phyloP scores from a whole-genome alignment of 2,113 vertebrate species.

The Falcunculus frontatus region DNA sequence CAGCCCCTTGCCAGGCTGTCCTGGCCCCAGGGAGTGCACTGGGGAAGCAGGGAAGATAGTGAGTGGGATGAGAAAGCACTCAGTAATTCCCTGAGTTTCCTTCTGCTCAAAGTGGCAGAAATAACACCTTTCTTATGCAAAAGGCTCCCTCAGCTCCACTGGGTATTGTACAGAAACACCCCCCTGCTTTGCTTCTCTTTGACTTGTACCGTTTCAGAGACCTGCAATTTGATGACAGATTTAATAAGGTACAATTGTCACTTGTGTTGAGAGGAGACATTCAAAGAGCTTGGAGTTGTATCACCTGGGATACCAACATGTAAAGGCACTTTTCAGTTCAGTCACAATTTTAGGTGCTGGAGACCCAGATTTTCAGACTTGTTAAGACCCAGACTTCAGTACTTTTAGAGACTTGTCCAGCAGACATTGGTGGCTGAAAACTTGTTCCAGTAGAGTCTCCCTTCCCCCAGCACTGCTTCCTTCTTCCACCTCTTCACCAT shows the following conservation, averaged over 20 bases:
- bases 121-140: neutral
- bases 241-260: slow-evolving; percentile 35
- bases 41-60: neutral
- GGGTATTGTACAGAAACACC: neutral
- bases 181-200: neutral
- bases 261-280: slow-evolving; percentile 7
- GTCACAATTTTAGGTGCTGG: neutral
- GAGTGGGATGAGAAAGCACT: slow-evolving; percentile 1
- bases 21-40: neutral
- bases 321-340: neutral
- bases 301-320: slow-evolving; percentile 1
- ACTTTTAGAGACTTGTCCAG: neutral
- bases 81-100: neutral
- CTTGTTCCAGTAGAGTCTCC: neutral
- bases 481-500: neutral
- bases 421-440: neutral
- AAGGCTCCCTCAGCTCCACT: neutral
- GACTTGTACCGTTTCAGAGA: neutral
- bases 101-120: neutral
- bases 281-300: neutral
- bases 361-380: neutral
- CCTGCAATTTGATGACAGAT: slow-evolving; percentile 31
- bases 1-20: neutral
- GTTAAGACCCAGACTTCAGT: neutral
- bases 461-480: neutral